A percentile compares a stretch with the other conserved stretches of the same genome.
These are phyloP conservation scores for Ramazzottius varieornatus DNA, from an alignment of 2,888 invertebrate genomes.

Conservation along the genomic window DNA sequence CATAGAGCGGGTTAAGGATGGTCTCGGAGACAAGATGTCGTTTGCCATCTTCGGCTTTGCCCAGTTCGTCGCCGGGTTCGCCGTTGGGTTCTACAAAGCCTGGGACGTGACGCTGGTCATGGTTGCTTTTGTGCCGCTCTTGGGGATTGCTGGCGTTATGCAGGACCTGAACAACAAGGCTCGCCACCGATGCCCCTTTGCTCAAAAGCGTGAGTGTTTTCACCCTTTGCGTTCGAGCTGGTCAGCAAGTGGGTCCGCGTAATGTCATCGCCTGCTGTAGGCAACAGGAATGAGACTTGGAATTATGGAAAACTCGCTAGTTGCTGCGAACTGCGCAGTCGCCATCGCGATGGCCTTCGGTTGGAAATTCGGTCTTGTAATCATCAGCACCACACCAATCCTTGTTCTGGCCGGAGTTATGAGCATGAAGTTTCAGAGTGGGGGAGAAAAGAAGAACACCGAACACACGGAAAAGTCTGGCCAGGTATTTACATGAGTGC, in stretches of 20 bases:
- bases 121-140: slow-evolving; percentile 16
- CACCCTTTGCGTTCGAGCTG: not conserved
- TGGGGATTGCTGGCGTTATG: slow-evolving; percentile 15
- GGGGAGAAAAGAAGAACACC: slow-evolving; percentile 25
- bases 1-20: slow-evolving; percentile 15
- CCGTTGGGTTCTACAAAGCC: slow-evolving; percentile 16
- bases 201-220: slow-evolving; percentile 21
- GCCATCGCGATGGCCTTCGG: slow-evolving; percentile 24
- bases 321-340: slow-evolving; percentile 22
- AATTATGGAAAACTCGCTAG: slow-evolving; percentile 18
- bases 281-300: slow-evolving; percentile 24
- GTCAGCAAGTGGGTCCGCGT: not conserved
- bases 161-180: slow-evolving; percentile 21
- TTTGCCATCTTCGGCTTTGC: slow-evolving; percentile 14
- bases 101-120: slow-evolving; percentile 17
- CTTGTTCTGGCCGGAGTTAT: slow-evolving; percentile 21
- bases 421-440: slow-evolving; percentile 22
- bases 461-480: slow-evolving; percentile 29
- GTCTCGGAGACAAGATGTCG: slow-evolving; percentile 17
- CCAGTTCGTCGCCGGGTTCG: slow-evolving; percentile 14
- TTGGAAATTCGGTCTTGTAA: slow-evolving; percentile 25
- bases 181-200: slow-evolving; percentile 25
- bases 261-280: slow-evolving; percentile 12
- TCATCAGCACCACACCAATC: slow-evolving; percentile 23
- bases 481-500: no score